Percentiles rank a stretch among this genome's conserved stretches.
These are phyloP conservation scores for Eubasilissa splendida DNA, from an alignment of 2,888 invertebrate species.

Conservation along the genomic window DNA sequence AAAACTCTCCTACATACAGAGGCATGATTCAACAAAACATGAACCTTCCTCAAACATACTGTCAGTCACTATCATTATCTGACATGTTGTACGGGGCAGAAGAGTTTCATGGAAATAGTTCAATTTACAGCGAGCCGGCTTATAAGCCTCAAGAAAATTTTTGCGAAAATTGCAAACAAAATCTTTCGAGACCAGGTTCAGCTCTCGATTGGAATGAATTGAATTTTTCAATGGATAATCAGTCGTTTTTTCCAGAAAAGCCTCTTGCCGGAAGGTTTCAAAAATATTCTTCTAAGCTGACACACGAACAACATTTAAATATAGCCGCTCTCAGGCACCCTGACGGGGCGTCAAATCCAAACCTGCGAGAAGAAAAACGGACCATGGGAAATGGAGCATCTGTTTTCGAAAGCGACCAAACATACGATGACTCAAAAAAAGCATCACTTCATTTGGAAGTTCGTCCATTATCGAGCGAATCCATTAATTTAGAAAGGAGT, in stretches of 20 bases:
- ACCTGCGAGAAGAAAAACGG: constrained; percentile 81
- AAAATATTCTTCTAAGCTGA: constrained; percentile 76
- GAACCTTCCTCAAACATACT: constrained; percentile 74
- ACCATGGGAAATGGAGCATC: constrained; percentile 77
- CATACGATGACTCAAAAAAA: constrained; percentile 68
- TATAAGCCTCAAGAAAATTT: constrained; percentile 82
- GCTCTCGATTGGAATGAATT: constrained; percentile 78
- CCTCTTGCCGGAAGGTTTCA: constrained; percentile 75
- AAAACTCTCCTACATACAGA: constrained; percentile 76
- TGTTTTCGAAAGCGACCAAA: constrained; percentile 73
- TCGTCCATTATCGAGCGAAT: constrained; percentile 63
- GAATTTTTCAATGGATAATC: constrained; percentile 71
- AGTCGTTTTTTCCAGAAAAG: constrained; percentile 64
- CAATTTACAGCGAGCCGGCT: constrained; percentile 90
- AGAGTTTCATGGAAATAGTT: constrained; percentile 81
- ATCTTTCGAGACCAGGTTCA: constrained; percentile 79
- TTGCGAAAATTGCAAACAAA: constrained; percentile 83
- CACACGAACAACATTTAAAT: constrained; percentile 71
- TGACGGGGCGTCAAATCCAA: constrained; percentile 94
- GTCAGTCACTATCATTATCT: constrained; percentile 80
- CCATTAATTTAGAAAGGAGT: constrained; percentile 51
- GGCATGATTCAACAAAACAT: constrained; percentile 62
- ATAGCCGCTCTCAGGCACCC: constrained; percentile 87
- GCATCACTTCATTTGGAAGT: constrained; percentile 59
- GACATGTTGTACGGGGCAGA: constrained; percentile 80